Evolutionary conservation across 2,888 invertebrate genomes (phyloP), one percentile per base, ranked within the genome.

Genomic region (Pseudococcus longispinus): DNA sequence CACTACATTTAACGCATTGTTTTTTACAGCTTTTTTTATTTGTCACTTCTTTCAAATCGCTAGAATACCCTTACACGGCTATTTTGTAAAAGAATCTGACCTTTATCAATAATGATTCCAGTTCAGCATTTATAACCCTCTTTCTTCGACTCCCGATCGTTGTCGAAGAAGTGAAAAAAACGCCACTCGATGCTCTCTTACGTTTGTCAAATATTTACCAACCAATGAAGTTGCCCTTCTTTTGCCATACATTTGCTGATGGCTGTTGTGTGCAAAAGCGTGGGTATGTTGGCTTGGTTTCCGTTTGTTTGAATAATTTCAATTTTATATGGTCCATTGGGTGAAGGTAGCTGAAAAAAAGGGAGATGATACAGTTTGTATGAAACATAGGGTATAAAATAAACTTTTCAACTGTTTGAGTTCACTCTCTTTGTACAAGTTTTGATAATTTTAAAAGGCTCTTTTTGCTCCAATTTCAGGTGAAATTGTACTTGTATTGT

Each of bases 1-100:
- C 77, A 80, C 77, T 80, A 80, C 77, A 80, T 80, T 80, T 80
- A 80, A 80, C 77, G 42, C 77, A 80, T 80, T 80, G 77, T 80
- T 80, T 80, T 80, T 80, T 80, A 80, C 77, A 80, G 77, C 77
- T 80, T 80, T 80, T 70, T 70, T 80, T 80, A 42, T 80, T 80
- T 80, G 77, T 80, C 77, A 80, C 77, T 80, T 80, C 77, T 80
- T 80, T 80, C 42, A 80, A 80, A 80, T 80, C 77, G n/a, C 77
- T 42, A 42, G 42, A 80, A 80, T 80, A 80, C 77, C 77, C 77
- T 80, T 80, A 80, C 42, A 42, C 77, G 77, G 77, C 77, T 80
- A 80, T 80, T 80, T 80, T 80, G 77, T 80, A 80, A 42, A 80
- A 80, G 42, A 80, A 80, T 80, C 77, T 80, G 77, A 80, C 77